phyloP scores from a whole-genome alignment of 2,888 invertebrate species.

The Toxonevra muliebris region DNA sequence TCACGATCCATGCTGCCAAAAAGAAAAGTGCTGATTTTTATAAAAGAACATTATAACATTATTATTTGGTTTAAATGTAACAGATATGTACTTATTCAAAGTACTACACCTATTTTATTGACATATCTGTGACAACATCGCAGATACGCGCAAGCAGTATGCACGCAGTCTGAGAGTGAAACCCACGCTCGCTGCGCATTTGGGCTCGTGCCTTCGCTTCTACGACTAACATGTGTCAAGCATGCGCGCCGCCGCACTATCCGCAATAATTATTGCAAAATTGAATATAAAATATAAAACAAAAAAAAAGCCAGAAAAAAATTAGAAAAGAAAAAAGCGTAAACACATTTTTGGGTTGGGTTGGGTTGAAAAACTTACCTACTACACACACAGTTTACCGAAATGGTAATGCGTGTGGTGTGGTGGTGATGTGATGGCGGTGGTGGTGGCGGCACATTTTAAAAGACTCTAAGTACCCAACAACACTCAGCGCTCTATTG shows the following conservation, averaged over 20 bases:
- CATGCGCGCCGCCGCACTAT: not conserved
- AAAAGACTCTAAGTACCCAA: not conserved
- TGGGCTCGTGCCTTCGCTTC: too few relatives aligned
- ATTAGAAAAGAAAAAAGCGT: not conserved
- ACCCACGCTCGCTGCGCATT: not conserved
- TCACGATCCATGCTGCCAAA: too few relatives aligned
- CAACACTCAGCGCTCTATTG: not conserved
- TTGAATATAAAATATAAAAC: too few relatives aligned
- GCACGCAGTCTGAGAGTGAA: not conserved
- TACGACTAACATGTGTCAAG: too few relatives aligned
- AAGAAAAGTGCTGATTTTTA: too few relatives aligned
- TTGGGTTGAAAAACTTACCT: not conserved
- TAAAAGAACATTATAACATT: too few relatives aligned
- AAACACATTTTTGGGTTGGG: not conserved
- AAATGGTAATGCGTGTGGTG: not conserved
- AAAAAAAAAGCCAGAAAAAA: too few relatives aligned
- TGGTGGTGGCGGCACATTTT: slow-evolving; percentile 1
- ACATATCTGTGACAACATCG: too few relatives aligned
- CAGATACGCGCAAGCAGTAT: too few relatives aligned
- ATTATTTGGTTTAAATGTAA: too few relatives aligned
- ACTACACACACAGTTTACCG: not conserved
- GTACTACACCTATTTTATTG: too few relatives aligned
- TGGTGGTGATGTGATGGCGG: not conserved
- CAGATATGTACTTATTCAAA: too few relatives aligned
- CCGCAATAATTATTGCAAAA: not conserved